Base-by-base conservation (phyloP, 1,140 invertebrate genomes). In the Leptinotarsa undecemlineata region DNA sequence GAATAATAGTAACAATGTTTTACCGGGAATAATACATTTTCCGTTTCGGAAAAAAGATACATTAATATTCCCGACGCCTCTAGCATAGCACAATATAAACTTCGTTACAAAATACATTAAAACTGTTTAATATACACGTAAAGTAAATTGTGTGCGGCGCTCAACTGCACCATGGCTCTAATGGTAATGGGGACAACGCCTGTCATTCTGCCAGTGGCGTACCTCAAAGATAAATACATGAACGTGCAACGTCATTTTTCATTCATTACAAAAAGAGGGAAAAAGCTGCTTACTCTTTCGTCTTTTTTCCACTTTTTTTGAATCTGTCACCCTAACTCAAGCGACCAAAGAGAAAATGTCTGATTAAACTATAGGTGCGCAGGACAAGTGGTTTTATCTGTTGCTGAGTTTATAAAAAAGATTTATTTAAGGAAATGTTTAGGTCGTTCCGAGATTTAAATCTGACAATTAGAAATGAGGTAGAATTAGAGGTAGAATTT, bases 21-120 rank as follows among this genome's bases (percentile, higher is more conserved):
- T 48, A 69, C 42, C 23, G 47, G 19, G 47, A 42, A 42, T 42
- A 48, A 69, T 69, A 69, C 68, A 69, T 69, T 69, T 51, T 69
- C 68, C 51, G 20, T 42, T 69, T 20, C 62, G 60, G 68, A 20
- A 72, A 73, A 78, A 64, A 79, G 76, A 61, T 62, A 73, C 79
- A 80, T 80, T 80, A 79, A 80, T 79, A 80, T 80, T 80, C 79
- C 51, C 48, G 74, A 76, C 79, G 75, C 76, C 76, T 75, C 8
- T 42, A 8, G 74, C 75, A 77, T 77, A 76, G 78, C 74, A 77
- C 75, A 79, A 79, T 80, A 80, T 80, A 80, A 80, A 80, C 79
- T 80, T 79, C 73, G 77, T 79, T 80, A 80, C 77, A 78, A 80
- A 80, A 80, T 80, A 78, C 79, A 80, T 80, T 80, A 80, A 80